Evolutionary conservation across 2,113 vertebrate species (phyloP), one percentile per base, ranked within the genome.

Genomic region (Cairina moschata): DNA sequence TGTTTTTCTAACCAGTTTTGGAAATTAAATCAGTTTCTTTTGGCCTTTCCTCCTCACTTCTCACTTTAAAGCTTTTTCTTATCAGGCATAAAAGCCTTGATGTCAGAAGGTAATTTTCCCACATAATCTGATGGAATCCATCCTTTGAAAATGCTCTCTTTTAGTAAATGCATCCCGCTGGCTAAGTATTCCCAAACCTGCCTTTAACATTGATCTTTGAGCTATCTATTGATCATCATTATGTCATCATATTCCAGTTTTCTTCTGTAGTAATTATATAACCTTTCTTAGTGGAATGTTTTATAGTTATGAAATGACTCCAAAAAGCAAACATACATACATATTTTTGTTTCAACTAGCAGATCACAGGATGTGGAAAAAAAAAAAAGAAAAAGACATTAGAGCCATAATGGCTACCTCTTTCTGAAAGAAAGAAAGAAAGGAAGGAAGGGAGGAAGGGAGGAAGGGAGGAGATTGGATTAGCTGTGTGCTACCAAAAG

Each of bases 71-170:
- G 32, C 26, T 90, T 40, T 69, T 69, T 76, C 38, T 90, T 91
- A 79, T 72, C 58, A 88, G 18, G 58, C 67, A 13, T 31, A 66
- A 88, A 95, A 88, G 44, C 82, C 54, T 76, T 80, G 29, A 68
- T 80, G 62, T 91, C 72, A 68, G 52, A 73, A 90, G 88, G 67
- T 48, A 90, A 38, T 93, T 96, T 85, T 88, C 72, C 63, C 63
- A 77, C 59, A 79, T 2, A 76, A 56, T 78, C 74, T 92, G 55
- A 66, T 62, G 63, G 83, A 91, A 95, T 85, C 54, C 71, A 77
- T 25, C 48, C 63, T 93, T 90, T 79, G 67, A 86, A 95, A 94
- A 74, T 17, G 7, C 4, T 62, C n/a, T 58, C 25, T 90, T 86
- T 91, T 38, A 88, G 79, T 40, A 83, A 91, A 83, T 6, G 2